These are phyloP conservation scores for Conus canariensis DNA, from an alignment of 2,888 invertebrate species.

Conservation along the genomic window DNA sequence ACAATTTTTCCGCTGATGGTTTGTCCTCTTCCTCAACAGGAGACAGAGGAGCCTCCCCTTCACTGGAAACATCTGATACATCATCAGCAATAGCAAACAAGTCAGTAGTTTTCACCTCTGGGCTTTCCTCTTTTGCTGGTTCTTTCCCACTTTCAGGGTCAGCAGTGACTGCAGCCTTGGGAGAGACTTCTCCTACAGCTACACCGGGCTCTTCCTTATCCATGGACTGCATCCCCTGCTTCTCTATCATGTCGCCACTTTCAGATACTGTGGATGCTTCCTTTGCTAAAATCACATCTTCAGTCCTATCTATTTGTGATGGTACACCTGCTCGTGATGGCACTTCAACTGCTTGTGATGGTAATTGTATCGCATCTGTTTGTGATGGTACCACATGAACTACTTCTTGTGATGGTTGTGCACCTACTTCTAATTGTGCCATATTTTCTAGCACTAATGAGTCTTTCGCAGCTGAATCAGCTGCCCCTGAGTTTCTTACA, in stretches of 20 bases:
- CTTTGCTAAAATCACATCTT: neutral
- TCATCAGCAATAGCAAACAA: slow-evolving; percentile 1
- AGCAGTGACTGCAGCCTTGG: neutral
- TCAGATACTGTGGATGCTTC: neutral
- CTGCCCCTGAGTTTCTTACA: neutral
- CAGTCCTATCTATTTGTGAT: neutral
- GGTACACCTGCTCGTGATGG: neutral
- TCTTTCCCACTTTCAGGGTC: neutral
- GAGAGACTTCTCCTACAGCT: neutral
- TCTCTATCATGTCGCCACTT: neutral
- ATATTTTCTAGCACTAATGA: neutral
- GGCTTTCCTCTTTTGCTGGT: neutral
- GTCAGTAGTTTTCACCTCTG: neutral
- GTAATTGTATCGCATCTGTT: too few species aligned
- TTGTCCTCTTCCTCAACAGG: slow-evolving; percentile 49
- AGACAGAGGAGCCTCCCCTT: slow-evolving; percentile 44
- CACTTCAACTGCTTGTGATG: too few species aligned
- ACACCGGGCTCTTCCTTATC: neutral
- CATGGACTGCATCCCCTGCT: neutral
- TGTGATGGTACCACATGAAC: too few species aligned
- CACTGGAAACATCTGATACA: slow-evolving; percentile 38
- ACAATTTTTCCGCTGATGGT: slow-evolving; percentile 19
- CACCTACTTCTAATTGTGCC: too few species aligned
- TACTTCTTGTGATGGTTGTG: too few species aligned
- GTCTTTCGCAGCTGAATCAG: neutral